Conservation (phyloP, 2,797 vertebrate genomes). For the Synaphobranchus kaupii region DNA sequence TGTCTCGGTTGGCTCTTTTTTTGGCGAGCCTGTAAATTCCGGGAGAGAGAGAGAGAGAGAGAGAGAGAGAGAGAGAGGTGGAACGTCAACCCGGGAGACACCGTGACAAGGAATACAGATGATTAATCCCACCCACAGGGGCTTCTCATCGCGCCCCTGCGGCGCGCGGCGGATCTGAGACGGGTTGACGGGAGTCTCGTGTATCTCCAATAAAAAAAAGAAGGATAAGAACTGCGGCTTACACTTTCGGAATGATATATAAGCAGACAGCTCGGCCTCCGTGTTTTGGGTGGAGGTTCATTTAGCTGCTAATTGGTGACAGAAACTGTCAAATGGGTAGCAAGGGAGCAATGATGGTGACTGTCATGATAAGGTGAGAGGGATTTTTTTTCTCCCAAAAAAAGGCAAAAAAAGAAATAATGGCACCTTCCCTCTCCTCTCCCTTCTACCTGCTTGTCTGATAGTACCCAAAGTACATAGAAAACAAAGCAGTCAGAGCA, state of each 20-base stretch:
- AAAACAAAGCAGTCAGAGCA: conserved; percentile 16
- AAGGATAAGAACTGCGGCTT: conserved; percentile 26
- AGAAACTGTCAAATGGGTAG: conserved; percentile 87
- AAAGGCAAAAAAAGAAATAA: conserved; percentile 68
- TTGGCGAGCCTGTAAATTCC: conserved; percentile 82
- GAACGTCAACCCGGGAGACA: conserved; percentile 17
- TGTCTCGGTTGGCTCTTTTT: conserved; percentile 69
- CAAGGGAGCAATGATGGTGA: conserved; percentile 76
- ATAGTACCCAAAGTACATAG: conserved; percentile 60
- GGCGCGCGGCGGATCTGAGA: conserved; percentile 55
- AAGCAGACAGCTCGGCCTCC: conserved; percentile 37
- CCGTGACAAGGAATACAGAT: conserved; percentile 27
- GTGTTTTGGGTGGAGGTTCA: conserved; percentile 80
- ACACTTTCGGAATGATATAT: background rate
- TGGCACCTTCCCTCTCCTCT: conserved; percentile 53
- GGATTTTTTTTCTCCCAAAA: conserved; percentile 71
- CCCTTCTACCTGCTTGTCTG: conserved; percentile 12
- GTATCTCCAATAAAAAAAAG: background rate
- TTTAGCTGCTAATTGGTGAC: conserved; percentile 89
- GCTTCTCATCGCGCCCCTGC: conserved; percentile 50
- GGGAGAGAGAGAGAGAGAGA: conserved; percentile 68
- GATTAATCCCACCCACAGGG: conserved; percentile 80
- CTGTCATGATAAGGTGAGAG: conserved; percentile 78
- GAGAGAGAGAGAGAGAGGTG: conserved; percentile 61
- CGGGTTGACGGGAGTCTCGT: conserved; percentile 10